Evolutionary conservation across 2,888 invertebrate species (phyloP).

Genomic region (Cabera pusaria): DNA sequence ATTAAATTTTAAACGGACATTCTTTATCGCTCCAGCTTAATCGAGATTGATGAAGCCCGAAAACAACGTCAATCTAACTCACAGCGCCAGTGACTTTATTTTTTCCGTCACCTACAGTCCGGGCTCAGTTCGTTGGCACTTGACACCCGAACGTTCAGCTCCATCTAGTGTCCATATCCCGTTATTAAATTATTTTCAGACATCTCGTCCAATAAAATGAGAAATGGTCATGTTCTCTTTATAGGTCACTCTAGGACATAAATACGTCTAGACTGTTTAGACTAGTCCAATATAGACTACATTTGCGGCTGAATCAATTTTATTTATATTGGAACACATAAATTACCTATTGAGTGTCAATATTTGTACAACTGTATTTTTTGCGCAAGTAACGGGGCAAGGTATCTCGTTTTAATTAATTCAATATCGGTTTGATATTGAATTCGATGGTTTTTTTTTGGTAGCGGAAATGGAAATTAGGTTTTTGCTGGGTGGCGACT

Average conservation of each 20-base stretch:
- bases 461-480: no score
- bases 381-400: constrained; percentile 9
- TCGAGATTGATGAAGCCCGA: no score
- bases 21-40: no score
- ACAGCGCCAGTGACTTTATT: no score
- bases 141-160: no score
- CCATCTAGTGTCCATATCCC: constrained; percentile 2
- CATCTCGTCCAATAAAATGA: constrained; percentile 10
- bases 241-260: constrained; percentile 15
- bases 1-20: no score
- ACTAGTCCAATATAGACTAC: constrained; percentile 2
- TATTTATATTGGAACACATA: constrained; percentile 16
- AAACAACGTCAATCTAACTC: no score
- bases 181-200: constrained; percentile 15
- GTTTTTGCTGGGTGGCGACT: no score
- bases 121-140: constrained; percentile 12
- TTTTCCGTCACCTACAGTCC: constrained; percentile 1
- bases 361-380: constrained; percentile 18
- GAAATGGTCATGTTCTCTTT: constrained; percentile 10
- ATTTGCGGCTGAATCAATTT: constrained; percentile 12
- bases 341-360: constrained; percentile 15
- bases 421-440: constrained; percentile 14
- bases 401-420: constrained; percentile 8
- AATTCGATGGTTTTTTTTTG: not conserved
- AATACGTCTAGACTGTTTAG: constrained; percentile 10